Base-by-base conservation (phyloP, 2,888 invertebrate genomes). In the Tipula lateralis region DNA sequence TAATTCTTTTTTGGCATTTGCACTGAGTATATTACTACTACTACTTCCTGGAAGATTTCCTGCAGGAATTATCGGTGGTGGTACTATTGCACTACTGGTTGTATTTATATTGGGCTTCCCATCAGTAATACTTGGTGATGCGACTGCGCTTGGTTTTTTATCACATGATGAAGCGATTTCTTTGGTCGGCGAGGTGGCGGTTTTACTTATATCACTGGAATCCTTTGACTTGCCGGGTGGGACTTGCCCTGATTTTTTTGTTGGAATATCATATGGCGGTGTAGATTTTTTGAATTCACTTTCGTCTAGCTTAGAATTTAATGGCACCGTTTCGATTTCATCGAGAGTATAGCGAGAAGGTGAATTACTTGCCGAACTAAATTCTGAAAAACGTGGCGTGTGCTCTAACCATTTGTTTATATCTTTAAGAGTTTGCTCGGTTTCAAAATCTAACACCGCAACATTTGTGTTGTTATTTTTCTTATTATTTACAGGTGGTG, bases 321-420 rank as follows among this genome's bases (percentile, higher is more conserved):
- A 87, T 32, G 89, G 88, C 5, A 91, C 89, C 39, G 89, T 88
- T 87, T 92, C 92, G 85, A 92, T 91, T 87, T 94, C 94, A 88
- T 95, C 94, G 2, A 93, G 91, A 86, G 93, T 92, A 81, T 93
- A 93, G 85, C 93, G 93, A 1, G 94, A 93, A 0, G 94, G 94
- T 0, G 96, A 96, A 89, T 95, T 95, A 87, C 94, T 95, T 6
- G 94, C 94, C 0, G 96, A 95, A 87, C 95, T 95, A 86, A 94
- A 93, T 87, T 94, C 94, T 0, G 94, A 93, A 86, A 94, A 92
- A 87, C 94, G 93, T 0, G 96, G 96, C 0, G 96, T 95, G 87
- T 96, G 96, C 87, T 96, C 96, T 85, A 97, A 90, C 96, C 96
- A 96, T 87, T 96, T 96, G 88, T 95, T 96, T 80, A 96, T 96